phyloP scores from a whole-genome alignment of 1,140 invertebrate genomes.

The Camponotus vicinus region DNA sequence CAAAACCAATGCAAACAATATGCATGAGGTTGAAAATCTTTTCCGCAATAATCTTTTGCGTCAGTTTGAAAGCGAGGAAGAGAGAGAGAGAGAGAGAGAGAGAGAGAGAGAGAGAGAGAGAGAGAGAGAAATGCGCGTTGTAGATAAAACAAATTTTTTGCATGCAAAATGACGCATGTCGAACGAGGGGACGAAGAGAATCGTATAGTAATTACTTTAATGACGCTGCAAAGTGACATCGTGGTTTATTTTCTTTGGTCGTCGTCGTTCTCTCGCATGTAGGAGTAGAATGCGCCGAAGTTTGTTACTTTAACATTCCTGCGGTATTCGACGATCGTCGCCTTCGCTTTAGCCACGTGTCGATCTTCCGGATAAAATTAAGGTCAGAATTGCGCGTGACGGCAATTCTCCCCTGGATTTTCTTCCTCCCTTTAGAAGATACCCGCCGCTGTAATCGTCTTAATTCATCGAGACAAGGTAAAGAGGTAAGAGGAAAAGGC shows the following conservation, averaged over 20 bases:
- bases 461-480: not conserved
- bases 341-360: constrained; percentile 29
- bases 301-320: constrained; percentile 37
- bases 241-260: constrained; percentile 35
- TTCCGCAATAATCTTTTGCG: not conserved
- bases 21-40: not conserved
- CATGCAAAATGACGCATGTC: not conserved
- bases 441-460: not conserved
- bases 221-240: constrained; percentile 39
- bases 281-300: constrained; percentile 1
- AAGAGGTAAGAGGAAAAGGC: not conserved
- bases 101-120: not conserved
- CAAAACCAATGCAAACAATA: not conserved
- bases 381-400: constrained; percentile 39
- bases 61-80: not conserved
- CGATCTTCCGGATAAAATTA: constrained; percentile 51
- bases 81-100: not conserved
- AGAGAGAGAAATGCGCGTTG: not conserved
- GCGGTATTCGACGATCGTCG: constrained; percentile 42
- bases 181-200: not conserved
- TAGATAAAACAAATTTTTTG: not conserved
- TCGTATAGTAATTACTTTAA: constrained; percentile 58
- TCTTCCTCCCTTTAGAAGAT: not conserved
- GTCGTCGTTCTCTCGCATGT: not conserved
- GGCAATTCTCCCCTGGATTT: not conserved